phyloP scores from a whole-genome alignment of 2,888 invertebrate genomes.

The Cheilosia impressa region DNA sequence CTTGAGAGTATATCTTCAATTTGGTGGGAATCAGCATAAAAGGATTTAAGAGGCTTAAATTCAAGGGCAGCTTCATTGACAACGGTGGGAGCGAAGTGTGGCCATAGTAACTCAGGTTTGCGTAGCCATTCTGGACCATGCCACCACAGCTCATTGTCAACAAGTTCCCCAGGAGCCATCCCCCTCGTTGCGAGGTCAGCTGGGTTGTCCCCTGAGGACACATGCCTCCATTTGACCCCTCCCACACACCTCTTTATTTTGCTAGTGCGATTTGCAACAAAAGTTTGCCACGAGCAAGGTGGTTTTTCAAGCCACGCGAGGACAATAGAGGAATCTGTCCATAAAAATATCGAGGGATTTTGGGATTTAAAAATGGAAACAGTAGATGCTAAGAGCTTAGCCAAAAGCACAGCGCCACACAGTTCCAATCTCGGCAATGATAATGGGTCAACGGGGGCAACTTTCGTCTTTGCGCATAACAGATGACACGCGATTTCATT shows the following conservation, averaged over 20 bases:
- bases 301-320: too few species aligned
- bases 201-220: slow-evolving; percentile 52
- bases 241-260: slow-evolving; percentile 34
- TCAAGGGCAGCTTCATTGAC: slow-evolving; percentile 27
- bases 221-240: slow-evolving; percentile 53
- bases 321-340: too few species aligned
- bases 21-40: background rate
- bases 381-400: slow-evolving; percentile 30
- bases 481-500: slow-evolving; percentile 16
- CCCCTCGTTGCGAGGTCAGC: slow-evolving; percentile 62
- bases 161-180: slow-evolving; percentile 31
- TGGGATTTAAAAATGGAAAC: background rate
- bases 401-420: slow-evolving; percentile 59
- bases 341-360: too few species aligned
- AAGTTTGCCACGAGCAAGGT: too few species aligned
- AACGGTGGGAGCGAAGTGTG: background rate
- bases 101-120: slow-evolving; percentile 26
- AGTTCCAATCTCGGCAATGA: slow-evolving; percentile 63
- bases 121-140: slow-evolving; percentile 46
- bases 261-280: slow-evolving; percentile 50
- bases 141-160: slow-evolving; percentile 48
- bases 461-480: slow-evolving; percentile 57
- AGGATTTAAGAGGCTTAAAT: slow-evolving; percentile 22
- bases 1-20: slow-evolving; percentile 2
- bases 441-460: slow-evolving; percentile 60